Conservation (phyloP, 2,797 vertebrate species). For the Thamnophis elegans region DNA sequence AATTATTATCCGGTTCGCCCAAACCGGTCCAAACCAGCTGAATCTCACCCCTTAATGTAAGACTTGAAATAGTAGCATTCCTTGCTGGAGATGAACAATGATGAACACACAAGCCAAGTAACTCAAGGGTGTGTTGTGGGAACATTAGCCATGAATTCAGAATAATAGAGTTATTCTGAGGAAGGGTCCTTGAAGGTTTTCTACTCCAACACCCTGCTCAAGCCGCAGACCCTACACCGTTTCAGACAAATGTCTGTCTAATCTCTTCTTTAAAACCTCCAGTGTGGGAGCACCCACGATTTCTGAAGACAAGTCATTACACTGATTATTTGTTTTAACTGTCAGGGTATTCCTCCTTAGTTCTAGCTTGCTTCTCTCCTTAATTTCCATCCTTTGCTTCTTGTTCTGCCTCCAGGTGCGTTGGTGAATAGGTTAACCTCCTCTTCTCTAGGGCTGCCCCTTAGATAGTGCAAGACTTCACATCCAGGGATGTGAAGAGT, state of each 20-base stretch:
- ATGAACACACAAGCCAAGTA: background rate
- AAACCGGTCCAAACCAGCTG: no score
- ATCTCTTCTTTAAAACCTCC: background rate
- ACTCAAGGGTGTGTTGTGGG: background rate
- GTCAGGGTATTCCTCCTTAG: background rate
- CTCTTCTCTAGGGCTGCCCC: no score
- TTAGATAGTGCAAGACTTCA: no score
- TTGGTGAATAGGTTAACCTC: background rate
- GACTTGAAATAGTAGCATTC: background rate
- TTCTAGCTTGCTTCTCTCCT: background rate
- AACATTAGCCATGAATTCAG: background rate
- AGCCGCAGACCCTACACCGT: no score
- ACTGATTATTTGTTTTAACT: no score
- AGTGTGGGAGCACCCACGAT: background rate
- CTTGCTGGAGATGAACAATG: background rate
- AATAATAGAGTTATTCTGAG: background rate
- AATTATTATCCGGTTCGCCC: no score
- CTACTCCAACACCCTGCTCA: no score
- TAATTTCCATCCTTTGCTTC: background rate
- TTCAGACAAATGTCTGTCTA: background rate
- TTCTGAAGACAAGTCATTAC: background rate
- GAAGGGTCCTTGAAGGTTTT: background rate
- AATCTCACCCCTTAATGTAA: background rate
- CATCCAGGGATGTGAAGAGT: no score
- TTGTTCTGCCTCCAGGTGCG: background rate